Evolutionary conservation across 1,140 invertebrate species (phyloP), one percentile per base, ranked within the genome.

Genomic region (Aporrectodea caliginosa): DNA sequence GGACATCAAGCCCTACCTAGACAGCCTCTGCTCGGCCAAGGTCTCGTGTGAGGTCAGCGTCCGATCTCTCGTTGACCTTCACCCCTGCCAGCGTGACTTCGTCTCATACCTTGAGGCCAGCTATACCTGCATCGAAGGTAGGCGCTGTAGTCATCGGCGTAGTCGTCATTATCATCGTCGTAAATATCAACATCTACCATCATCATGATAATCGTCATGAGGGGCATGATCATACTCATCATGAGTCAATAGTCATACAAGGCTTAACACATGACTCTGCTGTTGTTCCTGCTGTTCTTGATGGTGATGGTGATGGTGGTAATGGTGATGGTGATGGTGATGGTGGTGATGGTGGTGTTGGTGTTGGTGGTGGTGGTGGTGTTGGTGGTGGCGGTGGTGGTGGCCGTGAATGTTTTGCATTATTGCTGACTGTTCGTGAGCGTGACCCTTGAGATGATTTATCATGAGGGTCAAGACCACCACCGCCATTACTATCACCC

Each of bases 31-130:
- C 75, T 35, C 32, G n/a, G 75, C 32, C 75, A 22, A 30, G 75
- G 16, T n/a, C 16, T 34, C 16, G 1, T 78, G 77, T 27, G 6
- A 31, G n/a, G 77, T 78, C 58, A 71, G 69, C 31, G 77, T 78
- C 2, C 34, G 77, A 34, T 69, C 58, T 32, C 69, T 78, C 12
- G 77, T 78, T 27, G 77, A 78, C 77, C 58, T 70, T 71, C 77
- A 78, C 34, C 77, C 77, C 27, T 78, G 77, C 77, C 77, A 78
- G 29, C 35, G 69, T 14, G 77, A 78, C 69, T 78, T 78, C 34
- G 69, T 69, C 29, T 70, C 58, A 35, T 78, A 78, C 31, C 68
- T 78, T 1, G 58, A 78, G 69, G 77, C 69, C 2, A 22, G 31
- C 1, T 78, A 78, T 33, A n/a, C 27, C 1, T 78, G 77, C 69